These are phyloP conservation scores for Erpetoichthys calabaricus DNA, from an alignment of 2,797 vertebrate genomes.

Conservation along the genomic window DNA sequence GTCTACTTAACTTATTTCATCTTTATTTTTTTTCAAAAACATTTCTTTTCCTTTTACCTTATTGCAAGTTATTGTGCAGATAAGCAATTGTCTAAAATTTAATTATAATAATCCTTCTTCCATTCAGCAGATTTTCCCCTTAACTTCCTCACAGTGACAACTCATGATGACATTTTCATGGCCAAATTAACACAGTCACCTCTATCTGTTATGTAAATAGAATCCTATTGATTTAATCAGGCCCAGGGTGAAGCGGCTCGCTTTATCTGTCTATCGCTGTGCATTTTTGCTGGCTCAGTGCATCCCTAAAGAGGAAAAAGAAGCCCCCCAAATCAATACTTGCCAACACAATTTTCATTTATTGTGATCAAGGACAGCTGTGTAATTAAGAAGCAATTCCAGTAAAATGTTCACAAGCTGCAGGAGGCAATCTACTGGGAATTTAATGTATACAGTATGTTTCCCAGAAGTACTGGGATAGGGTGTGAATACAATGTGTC, in stretches of 20 bases:
- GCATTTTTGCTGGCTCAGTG: conserved; percentile 47
- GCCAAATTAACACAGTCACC: conserved; percentile 51
- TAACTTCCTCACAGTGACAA: conserved; percentile 23
- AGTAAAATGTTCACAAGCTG: conserved; percentile 43
- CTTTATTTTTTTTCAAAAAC: no score
- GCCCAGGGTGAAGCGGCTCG: conserved; percentile 47
- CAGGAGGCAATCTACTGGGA: conserved; percentile 29
- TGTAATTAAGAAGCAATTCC: conserved; percentile 63
- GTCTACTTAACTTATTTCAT: no score
- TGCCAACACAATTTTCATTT: conserved; percentile 61
- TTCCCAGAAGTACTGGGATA: conserved; percentile 23
- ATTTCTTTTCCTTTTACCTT: no score
- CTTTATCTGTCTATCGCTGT: conserved; percentile 42
- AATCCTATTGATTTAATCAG: conserved; percentile 60
- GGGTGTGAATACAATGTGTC: no score
- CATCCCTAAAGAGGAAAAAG: conserved; percentile 49
- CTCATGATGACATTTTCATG: conserved; percentile 42
- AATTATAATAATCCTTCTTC: background rate
- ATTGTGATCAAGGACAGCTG: conserved; percentile 55
- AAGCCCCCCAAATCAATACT: conserved; percentile 62
- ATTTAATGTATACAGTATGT: conserved; percentile 13
- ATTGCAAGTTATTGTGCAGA: no score
- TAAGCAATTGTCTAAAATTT: no score
- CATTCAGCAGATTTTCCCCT: conserved; percentile 24
- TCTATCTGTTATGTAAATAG: conserved; percentile 55